phyloP scores from a whole-genome alignment of 2,113 vertebrate genomes.

The Pantherophis guttatus region DNA sequence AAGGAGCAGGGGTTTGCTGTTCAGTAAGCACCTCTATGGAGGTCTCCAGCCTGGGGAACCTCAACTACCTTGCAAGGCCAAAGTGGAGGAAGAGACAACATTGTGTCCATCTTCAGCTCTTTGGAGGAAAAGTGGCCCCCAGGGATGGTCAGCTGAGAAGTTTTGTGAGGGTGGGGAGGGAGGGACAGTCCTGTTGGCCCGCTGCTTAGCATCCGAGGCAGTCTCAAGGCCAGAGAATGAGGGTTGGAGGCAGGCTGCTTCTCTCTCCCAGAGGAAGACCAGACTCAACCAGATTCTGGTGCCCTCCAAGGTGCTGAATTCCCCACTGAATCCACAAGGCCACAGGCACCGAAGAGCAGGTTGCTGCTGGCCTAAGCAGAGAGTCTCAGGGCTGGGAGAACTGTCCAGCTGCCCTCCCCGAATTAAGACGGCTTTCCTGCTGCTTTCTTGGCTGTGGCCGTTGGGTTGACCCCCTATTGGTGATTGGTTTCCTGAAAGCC shows the following conservation, averaged over 20 bases:
- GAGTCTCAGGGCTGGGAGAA: background rate
- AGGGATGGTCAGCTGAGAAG: background rate
- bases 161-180: background rate
- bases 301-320: background rate
- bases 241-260: no score
- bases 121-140: background rate
- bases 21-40: background rate
- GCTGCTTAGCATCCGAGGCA: background rate
- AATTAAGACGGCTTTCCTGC: background rate
- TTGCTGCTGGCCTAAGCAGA: background rate
- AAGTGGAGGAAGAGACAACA: background rate
- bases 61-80: background rate
- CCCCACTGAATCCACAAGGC: background rate
- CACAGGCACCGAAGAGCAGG: background rate
- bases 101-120: background rate
- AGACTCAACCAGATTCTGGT: background rate
- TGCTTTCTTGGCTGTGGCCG: background rate
- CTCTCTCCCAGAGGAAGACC: background rate
- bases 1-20: background rate
- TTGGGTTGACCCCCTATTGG: background rate
- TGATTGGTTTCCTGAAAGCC: slow-evolving; percentile 13
- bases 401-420: background rate
- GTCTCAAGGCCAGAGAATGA: background rate
- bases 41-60: background rate
- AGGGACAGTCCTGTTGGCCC: no score